These are phyloP conservation scores for Aurelia sp. DNA, from an alignment of 30 jellyfish, hydroid and myxozoan species.

Conservation along the genomic window DNA sequence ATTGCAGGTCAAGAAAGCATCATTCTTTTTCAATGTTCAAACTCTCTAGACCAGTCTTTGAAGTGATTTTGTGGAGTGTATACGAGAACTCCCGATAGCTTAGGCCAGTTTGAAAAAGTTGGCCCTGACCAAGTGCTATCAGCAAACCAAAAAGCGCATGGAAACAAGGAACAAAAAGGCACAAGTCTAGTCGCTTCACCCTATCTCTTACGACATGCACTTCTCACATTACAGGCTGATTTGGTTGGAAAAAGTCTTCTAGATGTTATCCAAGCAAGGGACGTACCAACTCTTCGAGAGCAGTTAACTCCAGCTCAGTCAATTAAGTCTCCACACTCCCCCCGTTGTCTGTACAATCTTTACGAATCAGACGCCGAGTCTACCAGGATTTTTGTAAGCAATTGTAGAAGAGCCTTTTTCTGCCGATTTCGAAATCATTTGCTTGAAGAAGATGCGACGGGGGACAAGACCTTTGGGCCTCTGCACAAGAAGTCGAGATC, in stretches of 20 bases:
- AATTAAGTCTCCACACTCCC: constrained; percentile 28
- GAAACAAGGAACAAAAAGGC: background rate
- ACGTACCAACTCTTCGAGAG: constrained; percentile 49
- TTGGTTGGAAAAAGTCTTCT: constrained; percentile 57
- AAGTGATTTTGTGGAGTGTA: no score
- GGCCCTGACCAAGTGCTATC: no score
- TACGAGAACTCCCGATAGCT: no score
- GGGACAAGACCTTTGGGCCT: background rate
- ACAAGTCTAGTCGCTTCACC: background rate
- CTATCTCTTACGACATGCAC: background rate
- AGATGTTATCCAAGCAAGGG: constrained; percentile 61
- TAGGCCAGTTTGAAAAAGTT: no score
- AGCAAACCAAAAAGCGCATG: no score
- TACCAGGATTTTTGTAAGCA: constrained; percentile 14
- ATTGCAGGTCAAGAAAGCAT: no score
- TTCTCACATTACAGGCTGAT: constrained; percentile 31
- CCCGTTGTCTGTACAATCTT: constrained; percentile 22
- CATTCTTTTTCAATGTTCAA: no score
- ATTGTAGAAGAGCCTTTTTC: constrained; percentile 57
- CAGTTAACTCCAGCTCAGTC: constrained; percentile 59
- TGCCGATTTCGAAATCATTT: constrained; percentile 49
- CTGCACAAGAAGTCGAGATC: constrained; percentile 2
- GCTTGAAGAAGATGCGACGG: background rate
- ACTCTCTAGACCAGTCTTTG: no score
- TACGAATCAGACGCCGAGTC: constrained; percentile 25